Percentiles rank a stretch among this genome's conserved stretches.
These are phyloP conservation scores for Chesias legatella DNA, from an alignment of 2,888 invertebrate genomes.

Conservation along the genomic window DNA sequence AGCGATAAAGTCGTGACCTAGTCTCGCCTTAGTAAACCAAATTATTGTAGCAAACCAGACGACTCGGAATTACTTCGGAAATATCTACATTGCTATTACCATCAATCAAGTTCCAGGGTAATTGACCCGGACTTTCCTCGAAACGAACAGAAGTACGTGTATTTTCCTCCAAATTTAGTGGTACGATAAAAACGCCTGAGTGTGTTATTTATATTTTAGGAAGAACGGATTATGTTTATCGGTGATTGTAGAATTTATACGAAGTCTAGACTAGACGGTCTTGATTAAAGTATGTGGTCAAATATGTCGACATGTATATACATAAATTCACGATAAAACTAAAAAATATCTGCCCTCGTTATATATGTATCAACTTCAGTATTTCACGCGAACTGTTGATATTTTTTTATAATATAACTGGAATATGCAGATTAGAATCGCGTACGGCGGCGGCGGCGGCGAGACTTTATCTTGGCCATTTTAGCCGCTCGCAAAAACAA, in stretches of 20 bases:
- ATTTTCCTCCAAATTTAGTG: constrained; percentile 19
- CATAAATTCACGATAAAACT: constrained; percentile 14
- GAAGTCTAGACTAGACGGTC: too few relatives aligned
- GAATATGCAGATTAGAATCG: constrained; percentile 33
- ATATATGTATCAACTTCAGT: constrained; percentile 23
- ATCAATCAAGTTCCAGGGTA: constrained; percentile 30
- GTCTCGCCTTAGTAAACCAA: constrained; percentile 6
- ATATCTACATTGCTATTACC: constrained; percentile 23
- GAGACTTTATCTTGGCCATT: constrained; percentile 36
- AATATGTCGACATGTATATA: too few relatives aligned
- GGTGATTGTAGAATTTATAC: constrained; percentile 4
- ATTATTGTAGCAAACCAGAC: constrained; percentile 7
- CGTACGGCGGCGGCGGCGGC: too few relatives aligned
- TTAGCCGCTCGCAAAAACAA: constrained; percentile 31
- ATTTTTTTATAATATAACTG: constrained; percentile 22
- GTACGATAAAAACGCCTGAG: constrained; percentile 7
- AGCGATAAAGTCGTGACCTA: constrained; percentile 13
- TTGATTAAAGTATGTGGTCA: constrained; percentile 3
- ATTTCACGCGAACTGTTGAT: constrained; percentile 13
- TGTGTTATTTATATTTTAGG: constrained; percentile 8
- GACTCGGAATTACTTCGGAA: constrained; percentile 8
- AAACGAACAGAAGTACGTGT: constrained; percentile 13
- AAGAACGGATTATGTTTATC: constrained; percentile 6
- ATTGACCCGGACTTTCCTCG: constrained; percentile 13
- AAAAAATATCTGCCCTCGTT: constrained; percentile 12